Base-by-base conservation (phyloP, 2,797 vertebrate species). In the Lepidocolaptes lacrymiger region DNA sequence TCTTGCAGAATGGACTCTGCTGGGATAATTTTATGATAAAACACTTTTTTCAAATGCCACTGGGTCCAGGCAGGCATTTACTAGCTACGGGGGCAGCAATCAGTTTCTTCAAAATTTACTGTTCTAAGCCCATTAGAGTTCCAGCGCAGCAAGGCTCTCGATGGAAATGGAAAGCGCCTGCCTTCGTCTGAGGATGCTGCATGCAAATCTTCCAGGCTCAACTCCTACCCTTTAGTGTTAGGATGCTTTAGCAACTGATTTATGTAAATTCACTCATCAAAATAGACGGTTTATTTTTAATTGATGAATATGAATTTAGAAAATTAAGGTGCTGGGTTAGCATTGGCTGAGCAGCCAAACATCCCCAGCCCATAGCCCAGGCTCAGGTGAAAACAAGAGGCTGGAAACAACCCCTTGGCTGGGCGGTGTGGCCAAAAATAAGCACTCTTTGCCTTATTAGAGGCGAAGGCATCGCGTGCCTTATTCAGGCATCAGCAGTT, bases 31-130 rank as follows among this genome's bases (percentile, higher is more conserved):
- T 98, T 98, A 98, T 98, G 98, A 98, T 98, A 99, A 98, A 98
- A 98, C 98, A 98, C 97, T 97, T 97, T 98, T 97, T 97, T 98
- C 93, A 98, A 98, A 99, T 98, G 98, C 98, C 98, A 98, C 98
- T 97, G 98, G 99, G 98, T 99, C 99, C 98, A 98, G 98, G 98
- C 98, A 99, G 98, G 98, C 98, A 99, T 99, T 99, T 98, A 98
- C 98, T 98, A 98, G 98, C 98, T 99, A 99, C 98, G 95, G 98
- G 98, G 99, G 98, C 98, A 98, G 98, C 98, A 98, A 97, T 98
- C 98, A 98, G 99, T 99, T 98, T 98, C 98, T 98, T 98, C 97
- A 98, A 97, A 98, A 98, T 98, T 98, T 98, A 98, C 98, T 98
- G 97, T 98, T 98, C 97, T 98, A 99, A 99, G 98, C 98, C 98